Evolutionary conservation across 2,888 invertebrate species (phyloP).

Genomic region (Athalia cordata): DNA sequence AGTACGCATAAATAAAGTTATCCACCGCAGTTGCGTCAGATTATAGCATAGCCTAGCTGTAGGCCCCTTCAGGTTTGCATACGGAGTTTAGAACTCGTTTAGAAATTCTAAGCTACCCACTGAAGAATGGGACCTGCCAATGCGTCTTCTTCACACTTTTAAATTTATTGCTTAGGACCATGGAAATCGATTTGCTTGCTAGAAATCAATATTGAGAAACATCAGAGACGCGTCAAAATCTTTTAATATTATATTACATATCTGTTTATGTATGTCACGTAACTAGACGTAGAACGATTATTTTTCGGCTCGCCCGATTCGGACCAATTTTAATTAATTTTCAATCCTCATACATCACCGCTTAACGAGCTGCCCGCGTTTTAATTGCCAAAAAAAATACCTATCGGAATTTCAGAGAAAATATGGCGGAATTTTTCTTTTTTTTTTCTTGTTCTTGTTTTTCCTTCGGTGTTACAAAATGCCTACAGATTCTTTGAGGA

Average conservation of each 20-base stretch:
- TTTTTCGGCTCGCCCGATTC: neutral
- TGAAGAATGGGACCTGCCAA: slow-evolving; percentile 28
- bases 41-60: slow-evolving; percentile 14
- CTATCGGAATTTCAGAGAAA: too few species aligned
- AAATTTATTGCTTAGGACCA: slow-evolving; percentile 21
- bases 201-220: slow-evolving; percentile 39
- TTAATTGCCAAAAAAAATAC: neutral
- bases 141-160: slow-evolving; percentile 29
- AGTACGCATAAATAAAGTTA: slow-evolving; percentile 30
- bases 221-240: slow-evolving; percentile 7
- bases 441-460: too few species aligned
- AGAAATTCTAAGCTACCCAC: slow-evolving; percentile 32
- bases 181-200: slow-evolving; percentile 16
- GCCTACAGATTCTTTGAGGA: too few species aligned
- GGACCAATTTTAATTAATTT: neutral
- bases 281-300: neutral
- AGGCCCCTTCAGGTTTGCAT: neutral
- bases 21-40: slow-evolving; percentile 26
- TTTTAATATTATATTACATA: neutral
- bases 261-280: slow-evolving; percentile 4
- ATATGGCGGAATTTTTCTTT: too few species aligned
- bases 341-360: neutral
- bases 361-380: neutral
- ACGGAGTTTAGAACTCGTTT: slow-evolving; percentile 35
- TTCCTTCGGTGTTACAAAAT: too few species aligned